Evolutionary conservation across 2,888 invertebrate genomes (phyloP).

Genomic region (Hemistola chrysoprasaria): DNA sequence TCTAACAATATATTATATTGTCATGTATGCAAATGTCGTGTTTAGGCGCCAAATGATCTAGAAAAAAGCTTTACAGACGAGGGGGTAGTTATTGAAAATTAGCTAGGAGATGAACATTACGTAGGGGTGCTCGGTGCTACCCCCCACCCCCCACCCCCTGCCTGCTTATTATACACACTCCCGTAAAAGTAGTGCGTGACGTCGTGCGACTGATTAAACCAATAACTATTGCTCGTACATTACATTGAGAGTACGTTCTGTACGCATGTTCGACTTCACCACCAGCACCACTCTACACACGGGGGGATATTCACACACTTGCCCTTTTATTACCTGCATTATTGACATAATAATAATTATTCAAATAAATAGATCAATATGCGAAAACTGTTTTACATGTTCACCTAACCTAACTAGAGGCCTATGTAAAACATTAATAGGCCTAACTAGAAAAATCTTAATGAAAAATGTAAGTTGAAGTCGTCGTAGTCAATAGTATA

Average conservation of each 20-base stretch:
- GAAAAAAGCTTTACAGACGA: slow-evolving; percentile 18
- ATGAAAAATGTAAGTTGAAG: too few relatives aligned
- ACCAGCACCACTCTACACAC: slow-evolving; percentile 39
- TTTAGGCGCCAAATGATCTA: slow-evolving; percentile 15
- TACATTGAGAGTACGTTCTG: slow-evolving; percentile 31
- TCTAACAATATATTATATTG: too few relatives aligned
- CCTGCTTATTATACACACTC: slow-evolving; percentile 11
- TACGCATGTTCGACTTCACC: slow-evolving; percentile 30
- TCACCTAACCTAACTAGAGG: too few relatives aligned
- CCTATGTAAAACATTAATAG: too few relatives aligned
- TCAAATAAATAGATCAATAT: too few relatives aligned
- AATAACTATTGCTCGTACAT: slow-evolving; percentile 41
- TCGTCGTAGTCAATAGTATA: too few relatives aligned
- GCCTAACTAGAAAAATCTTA: too few relatives aligned
- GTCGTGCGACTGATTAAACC: slow-evolving; percentile 41
- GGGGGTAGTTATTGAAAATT: slow-evolving; percentile 18
- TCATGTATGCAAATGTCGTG: slow-evolving; percentile 1
- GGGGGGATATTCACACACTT: too few relatives aligned
- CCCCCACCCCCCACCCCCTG: slow-evolving; percentile 1
- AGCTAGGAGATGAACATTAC: slow-evolving; percentile 25
- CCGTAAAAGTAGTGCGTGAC: slow-evolving; percentile 31
- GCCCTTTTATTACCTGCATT: too few relatives aligned
- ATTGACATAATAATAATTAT: too few relatives aligned
- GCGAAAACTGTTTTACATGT: too few relatives aligned
- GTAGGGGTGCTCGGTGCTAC: slow-evolving; percentile 17